Base-by-base conservation (phyloP, 35 echinoderm and acorn worm genomes). In the Patiria miniata region DNA sequence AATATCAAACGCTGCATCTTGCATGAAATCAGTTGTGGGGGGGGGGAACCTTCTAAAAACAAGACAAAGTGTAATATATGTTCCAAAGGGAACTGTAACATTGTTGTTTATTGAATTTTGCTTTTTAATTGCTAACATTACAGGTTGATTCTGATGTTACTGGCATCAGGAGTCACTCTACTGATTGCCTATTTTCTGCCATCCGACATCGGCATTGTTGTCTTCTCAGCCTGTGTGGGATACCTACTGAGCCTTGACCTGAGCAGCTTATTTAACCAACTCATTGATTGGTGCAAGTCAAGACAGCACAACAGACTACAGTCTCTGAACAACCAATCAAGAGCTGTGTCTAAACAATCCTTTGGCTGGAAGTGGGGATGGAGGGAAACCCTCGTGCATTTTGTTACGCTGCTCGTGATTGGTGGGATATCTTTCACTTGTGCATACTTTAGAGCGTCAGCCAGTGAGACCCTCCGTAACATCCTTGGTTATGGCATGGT, bases 221-320 rank as follows among this genome's bases (percentile, higher is more conserved):
- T 92, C 26, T 92, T 82, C 85, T 85, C 84, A 57, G 85, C 89
- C 22, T 84, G 90, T 33, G 32, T 79, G 9, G 96, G 96, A 4
- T 99, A 94, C 73, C 44, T 99, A 21, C 83, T 92, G 2, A 95
- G 93, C 54, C 82, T 95, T 0, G 89, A 99, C 59, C 89, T 94
- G 55, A 59, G 69, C 5, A 83, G 69, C 8, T 32, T 99, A 15
- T 85, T 26, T 36, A 90, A 95, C 68, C 87, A 90, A 79, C 9
- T 94, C 14, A 52, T 85, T 57, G 38, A 68, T 77, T 84, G 83
- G 39, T 73, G 78, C 60, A 47, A 73, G 52, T 32, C 39, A 83
- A 83, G 36, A 56, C 59, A 52, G 38, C 54, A 18, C 53, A 84
- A 84, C 19, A 51, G 30, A 38, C 14, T 58, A 12, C 40, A 47